phyloP scores from a whole-genome alignment of 1,140 invertebrate genomes.

The Orius insidiosus region DNA sequence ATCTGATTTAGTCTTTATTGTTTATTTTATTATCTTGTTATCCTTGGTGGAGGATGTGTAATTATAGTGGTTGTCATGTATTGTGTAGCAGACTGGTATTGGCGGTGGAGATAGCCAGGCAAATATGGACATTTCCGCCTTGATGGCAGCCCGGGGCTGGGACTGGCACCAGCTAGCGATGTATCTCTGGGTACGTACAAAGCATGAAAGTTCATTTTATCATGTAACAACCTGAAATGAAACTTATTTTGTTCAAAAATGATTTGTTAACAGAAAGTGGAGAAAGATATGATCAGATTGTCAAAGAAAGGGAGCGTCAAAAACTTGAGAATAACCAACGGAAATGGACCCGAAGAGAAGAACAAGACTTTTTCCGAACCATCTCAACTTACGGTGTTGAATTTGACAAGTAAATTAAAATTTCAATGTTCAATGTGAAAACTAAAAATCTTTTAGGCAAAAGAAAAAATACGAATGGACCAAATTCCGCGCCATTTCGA shows the following conservation, averaged over 20 bases:
- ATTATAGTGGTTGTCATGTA: constrained; percentile 6
- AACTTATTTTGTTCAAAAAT: not conserved
- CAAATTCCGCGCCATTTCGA: constrained; percentile 75
- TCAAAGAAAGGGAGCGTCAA: constrained; percentile 56
- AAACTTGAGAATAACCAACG: constrained; percentile 58
- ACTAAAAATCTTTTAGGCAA: constrained; percentile 30
- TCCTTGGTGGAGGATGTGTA: constrained; percentile 15
- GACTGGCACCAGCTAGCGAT: constrained; percentile 54
- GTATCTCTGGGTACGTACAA: constrained; percentile 47
- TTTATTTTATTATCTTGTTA: constrained; percentile 14
- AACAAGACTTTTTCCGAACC: constrained; percentile 87
- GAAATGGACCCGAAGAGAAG: constrained; percentile 89
- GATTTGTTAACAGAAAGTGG: constrained; percentile 57
- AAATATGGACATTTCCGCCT: constrained; percentile 17
- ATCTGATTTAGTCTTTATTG: not conserved
- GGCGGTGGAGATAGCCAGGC: constrained; percentile 9
- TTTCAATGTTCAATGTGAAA: not conserved
- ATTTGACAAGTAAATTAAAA: constrained; percentile 42
- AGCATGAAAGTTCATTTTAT: not conserved
- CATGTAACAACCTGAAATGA: no score
- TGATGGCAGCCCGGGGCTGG: constrained; percentile 28
- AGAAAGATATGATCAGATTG: constrained; percentile 75
- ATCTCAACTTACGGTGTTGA: constrained; percentile 94
- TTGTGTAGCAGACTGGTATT: constrained; percentile 6
- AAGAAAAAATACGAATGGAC: constrained; percentile 77